These are phyloP conservation scores for Cassiopea xamachana DNA, from an alignment of 30 jellyfish, hydroid and myxozoan species.

Conservation along the genomic window DNA sequence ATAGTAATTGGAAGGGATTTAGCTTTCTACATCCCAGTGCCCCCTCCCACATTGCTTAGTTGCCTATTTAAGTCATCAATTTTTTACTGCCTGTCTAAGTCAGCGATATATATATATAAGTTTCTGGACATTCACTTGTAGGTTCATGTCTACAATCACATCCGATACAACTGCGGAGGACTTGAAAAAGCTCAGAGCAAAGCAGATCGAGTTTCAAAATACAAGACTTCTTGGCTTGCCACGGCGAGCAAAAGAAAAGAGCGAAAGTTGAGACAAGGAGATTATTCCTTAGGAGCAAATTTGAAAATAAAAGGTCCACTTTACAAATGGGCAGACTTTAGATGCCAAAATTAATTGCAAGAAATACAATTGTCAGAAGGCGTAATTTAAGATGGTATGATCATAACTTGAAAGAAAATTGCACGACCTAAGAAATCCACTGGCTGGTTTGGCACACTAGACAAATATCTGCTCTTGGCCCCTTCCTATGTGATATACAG, in stretches of 20 bases:
- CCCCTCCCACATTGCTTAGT: background rate
- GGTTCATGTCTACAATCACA: conserved; percentile 6
- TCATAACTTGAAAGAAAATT: background rate
- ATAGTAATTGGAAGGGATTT: too few relatives aligned
- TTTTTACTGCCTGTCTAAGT: too few relatives aligned
- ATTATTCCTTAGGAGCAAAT: background rate
- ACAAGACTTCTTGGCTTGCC: background rate
- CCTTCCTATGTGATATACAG: background rate
- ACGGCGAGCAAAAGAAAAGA: background rate
- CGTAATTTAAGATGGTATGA: background rate
- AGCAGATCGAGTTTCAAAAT: conserved; percentile 8
- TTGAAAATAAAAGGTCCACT: background rate
- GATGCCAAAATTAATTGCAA: background rate
- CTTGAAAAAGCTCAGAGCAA: conserved; percentile 24
- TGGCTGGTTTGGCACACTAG: too few relatives aligned
- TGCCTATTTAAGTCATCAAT: background rate
- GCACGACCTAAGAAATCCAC: too few relatives aligned
- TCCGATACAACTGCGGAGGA: conserved; percentile 16
- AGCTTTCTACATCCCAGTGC: too few relatives aligned
- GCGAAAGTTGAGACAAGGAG: background rate
- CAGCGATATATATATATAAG: too few relatives aligned
- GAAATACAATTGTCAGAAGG: background rate
- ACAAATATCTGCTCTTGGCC: background rate
- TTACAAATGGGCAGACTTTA: background rate
- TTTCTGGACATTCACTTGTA: background rate